phyloP scores from a whole-genome alignment of 2,113 vertebrate species.

The Podarcis muralis region DNA sequence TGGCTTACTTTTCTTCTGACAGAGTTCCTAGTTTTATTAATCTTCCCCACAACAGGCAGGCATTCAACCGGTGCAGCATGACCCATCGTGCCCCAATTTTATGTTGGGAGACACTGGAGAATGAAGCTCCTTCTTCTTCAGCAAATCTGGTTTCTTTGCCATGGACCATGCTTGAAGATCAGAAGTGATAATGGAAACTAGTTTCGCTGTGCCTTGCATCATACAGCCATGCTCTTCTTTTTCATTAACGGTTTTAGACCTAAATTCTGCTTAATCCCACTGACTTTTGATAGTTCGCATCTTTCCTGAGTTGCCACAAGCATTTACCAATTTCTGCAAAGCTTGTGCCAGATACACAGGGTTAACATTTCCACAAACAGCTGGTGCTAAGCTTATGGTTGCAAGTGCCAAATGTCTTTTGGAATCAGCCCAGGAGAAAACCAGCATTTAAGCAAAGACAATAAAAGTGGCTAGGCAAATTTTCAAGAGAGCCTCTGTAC shows the following conservation, averaged over 20 bases:
- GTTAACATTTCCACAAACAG: conserved; percentile 36
- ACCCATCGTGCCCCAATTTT: background rate
- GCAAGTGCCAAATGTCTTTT: background rate
- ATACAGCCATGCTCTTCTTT: background rate
- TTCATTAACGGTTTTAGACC: background rate
- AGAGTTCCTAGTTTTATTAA: background rate
- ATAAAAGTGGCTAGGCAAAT: conserved; percentile 28
- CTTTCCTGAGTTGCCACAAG: conserved; percentile 11
- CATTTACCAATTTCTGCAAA: conserved; percentile 35
- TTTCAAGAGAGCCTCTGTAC: conserved; percentile 15
- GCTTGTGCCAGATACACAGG: conserved; percentile 12
- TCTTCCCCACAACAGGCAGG: background rate
- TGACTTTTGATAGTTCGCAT: conserved; percentile 8
- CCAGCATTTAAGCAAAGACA: conserved; percentile 26
- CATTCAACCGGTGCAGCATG: background rate
- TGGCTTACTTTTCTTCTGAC: background rate
- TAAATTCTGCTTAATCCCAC: background rate
- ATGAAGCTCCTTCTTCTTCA: background rate
- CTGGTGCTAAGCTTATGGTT: conserved; percentile 38
- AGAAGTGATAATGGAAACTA: background rate
- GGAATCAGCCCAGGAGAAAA: conserved; percentile 24
- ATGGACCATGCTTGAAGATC: background rate
- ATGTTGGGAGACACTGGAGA: background rate
- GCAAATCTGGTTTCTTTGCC: background rate
- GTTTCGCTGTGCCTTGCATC: background rate